phyloP scores from a whole-genome alignment of 1,140 invertebrate species.

The Arctopsyche grandis region DNA sequence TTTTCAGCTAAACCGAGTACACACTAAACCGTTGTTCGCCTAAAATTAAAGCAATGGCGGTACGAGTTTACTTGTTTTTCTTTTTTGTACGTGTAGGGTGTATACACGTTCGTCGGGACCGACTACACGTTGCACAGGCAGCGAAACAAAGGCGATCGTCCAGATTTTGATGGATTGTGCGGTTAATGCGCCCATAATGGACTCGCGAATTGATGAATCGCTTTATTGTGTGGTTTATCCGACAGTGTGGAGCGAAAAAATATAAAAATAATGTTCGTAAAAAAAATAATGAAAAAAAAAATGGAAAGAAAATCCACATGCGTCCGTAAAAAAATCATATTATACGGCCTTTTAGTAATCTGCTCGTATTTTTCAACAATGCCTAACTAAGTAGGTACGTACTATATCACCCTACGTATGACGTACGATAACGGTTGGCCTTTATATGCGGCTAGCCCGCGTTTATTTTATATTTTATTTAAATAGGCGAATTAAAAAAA shows the following conservation, averaged over 20 bases:
- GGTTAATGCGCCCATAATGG: slow-evolving; percentile 36
- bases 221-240: slow-evolving; percentile 32
- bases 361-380: background rate
- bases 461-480: too few relatives aligned
- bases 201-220: slow-evolving; percentile 35
- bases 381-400: background rate
- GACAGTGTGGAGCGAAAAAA: background rate
- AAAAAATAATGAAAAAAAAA: background rate
- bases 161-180: slow-evolving; percentile 35
- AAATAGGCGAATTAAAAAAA: too few relatives aligned
- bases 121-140: too few relatives aligned
- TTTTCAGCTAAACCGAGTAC: too few relatives aligned
- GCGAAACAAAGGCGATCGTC: slow-evolving; percentile 18
- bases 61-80: background rate
- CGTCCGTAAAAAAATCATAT: slow-evolving; percentile 7
- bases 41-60: background rate
- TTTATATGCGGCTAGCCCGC: too few relatives aligned
- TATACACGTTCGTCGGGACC: too few relatives aligned
- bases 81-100: too few relatives aligned
- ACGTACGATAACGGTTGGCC: too few relatives aligned
- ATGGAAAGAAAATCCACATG: background rate
- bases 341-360: slow-evolving; percentile 8
- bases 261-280: background rate
- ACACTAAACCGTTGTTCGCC: too few relatives aligned
- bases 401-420: too few relatives aligned